Base-by-base conservation (phyloP, 2,113 vertebrate species). In the Brachypodius melanocephalos region DNA sequence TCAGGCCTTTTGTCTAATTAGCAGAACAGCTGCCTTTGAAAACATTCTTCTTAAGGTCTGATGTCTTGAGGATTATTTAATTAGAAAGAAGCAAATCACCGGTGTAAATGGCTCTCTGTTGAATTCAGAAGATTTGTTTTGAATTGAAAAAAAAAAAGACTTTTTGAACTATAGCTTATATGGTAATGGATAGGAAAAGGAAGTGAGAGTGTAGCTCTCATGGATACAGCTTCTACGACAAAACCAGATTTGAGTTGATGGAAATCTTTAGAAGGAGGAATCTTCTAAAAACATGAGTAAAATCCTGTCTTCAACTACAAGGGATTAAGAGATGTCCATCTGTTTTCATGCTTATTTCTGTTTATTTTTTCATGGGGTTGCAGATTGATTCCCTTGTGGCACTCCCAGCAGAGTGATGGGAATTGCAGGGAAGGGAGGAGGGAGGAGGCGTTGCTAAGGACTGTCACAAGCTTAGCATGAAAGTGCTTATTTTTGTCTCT, bases 271-370 rank as follows among this genome's bases (percentile, higher is more conserved):
- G 80, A 90, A 93, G 74, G 34, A 84, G 29, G 48, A 79, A 52
- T 93, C 55, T 76, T 93, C 52, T 94, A 58, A 95, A 95, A 94
- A 88, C 88, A 93, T 5, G 3, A 80, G 63, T 48, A 78, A 97
- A 97, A 92, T 65, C 90, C 80, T 76, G 74, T 74, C 75, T 90
- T 86, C 59, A 43, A 63, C 75, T 94, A 69, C 54, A 6, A 55
- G 55, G 91, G 95, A 96, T 96, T 97, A 96, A 66, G 84, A 88
- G 77, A 79, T 78, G 88, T 74, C 95, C 96, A 97, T 96, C 95
- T 96, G 95, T 18, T 96, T 97, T 97, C 93, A 88, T 95, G 58
- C 67, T 95, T 95, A 93, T 96, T 96, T 95, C 94, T 90, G 66
- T 79, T 95, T 97, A 67, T 93, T 94, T 95, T 95, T 97, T 92